phyloP scores from a whole-genome alignment of 2,113 vertebrate species.

The Lepus europaeus region DNA sequence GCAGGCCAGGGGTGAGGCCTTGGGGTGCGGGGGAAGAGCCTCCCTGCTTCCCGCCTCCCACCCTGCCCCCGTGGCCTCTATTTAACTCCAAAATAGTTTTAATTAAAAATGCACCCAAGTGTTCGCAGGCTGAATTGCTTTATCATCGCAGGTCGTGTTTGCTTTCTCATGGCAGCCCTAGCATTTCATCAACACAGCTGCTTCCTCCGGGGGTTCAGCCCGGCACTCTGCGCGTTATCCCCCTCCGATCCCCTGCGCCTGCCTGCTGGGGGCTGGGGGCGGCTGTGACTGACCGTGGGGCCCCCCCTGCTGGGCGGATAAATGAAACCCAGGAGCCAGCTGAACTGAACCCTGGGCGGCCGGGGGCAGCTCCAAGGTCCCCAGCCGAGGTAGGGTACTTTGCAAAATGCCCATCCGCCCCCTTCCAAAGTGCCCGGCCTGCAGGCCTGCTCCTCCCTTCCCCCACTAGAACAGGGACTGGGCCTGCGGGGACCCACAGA shows the following conservation, averaged over 20 bases:
- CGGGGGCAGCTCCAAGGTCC: background rate
- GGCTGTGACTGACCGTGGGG: background rate
- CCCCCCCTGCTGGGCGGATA: constrained; percentile 28
- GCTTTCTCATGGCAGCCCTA: constrained; percentile 65
- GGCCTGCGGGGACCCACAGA: background rate
- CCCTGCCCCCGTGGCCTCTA: background rate
- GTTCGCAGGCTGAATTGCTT: constrained; percentile 61
- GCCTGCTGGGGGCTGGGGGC: background rate
- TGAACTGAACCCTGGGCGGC: background rate
- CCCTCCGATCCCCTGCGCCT: constrained; percentile 2
- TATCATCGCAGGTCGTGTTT: constrained; percentile 57
- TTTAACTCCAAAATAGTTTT: constrained; percentile 76
- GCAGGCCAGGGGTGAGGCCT: background rate
- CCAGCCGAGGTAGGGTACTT: background rate
- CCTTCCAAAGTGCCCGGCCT: fast-evolving
- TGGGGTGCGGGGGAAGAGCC: background rate
- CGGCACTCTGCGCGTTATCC: fast-evolving
- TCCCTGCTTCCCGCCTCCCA: fast-evolving
- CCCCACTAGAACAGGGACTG: too few species aligned
- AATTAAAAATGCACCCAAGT: constrained; percentile 63
- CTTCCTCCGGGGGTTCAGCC: constrained; percentile 60
- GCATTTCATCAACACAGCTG: constrained; percentile 77
- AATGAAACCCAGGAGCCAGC: background rate
- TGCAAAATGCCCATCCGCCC: background rate
- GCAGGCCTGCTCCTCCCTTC: fast-evolving